Evolutionary conservation across 2,113 vertebrate species (phyloP).

Genomic region (Lucifuga dentata): DNA sequence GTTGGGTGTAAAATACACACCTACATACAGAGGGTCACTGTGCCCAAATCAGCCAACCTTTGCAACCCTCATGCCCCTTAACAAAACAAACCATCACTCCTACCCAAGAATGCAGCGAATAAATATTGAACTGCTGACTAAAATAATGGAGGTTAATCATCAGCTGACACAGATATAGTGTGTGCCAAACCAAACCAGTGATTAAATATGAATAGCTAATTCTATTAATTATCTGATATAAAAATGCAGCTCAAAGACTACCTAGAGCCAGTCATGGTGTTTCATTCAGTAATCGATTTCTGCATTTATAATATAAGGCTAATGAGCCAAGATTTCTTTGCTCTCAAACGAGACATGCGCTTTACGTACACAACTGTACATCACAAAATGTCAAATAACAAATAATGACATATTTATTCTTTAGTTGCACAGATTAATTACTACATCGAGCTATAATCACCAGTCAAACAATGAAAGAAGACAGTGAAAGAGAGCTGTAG

Average conservation of each 20-base stretch:
- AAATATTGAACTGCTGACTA: background rate
- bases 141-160: conserved; percentile 33
- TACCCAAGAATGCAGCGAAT: background rate
- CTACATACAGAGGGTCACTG: too few species aligned
- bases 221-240: conserved; percentile 25
- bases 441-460: background rate
- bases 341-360: background rate
- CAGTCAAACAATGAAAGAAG: background rate
- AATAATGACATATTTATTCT: background rate
- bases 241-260: background rate
- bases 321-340: background rate
- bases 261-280: background rate
- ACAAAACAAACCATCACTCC: background rate
- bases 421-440: background rate
- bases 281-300: conserved; percentile 13
- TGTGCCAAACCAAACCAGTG: conserved; percentile 17
- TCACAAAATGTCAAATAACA: background rate
- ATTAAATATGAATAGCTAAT: conserved; percentile 52
- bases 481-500: too few species aligned
- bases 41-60: too few species aligned
- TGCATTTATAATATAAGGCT: background rate
- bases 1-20: too few species aligned
- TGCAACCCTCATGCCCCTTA: background rate
- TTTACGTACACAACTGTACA: too few species aligned
- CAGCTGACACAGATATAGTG: conserved; percentile 9